Percentiles rank a stretch among this genome's conserved stretches.
Conservation (phyloP, 1,140 invertebrate species). For the Procambarus clarkii region DNA sequence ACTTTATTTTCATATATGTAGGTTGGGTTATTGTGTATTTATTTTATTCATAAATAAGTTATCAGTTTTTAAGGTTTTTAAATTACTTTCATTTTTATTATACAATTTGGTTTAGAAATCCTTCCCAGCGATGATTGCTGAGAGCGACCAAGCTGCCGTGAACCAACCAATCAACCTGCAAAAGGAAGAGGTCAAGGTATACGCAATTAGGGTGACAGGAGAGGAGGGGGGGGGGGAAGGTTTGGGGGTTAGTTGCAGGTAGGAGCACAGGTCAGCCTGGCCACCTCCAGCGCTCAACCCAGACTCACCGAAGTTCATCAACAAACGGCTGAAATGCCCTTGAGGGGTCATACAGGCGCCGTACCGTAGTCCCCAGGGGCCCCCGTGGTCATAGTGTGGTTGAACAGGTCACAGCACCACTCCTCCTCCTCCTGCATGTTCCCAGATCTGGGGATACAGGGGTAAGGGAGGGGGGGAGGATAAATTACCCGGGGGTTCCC, state of each 20-base stretch:
- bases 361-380: neutral
- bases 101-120: too few species aligned
- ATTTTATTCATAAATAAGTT: too few species aligned
- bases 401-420: constrained; percentile 20
- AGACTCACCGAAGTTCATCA: constrained; percentile 31
- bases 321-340: constrained; percentile 25
- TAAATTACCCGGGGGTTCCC: constrained; percentile 44
- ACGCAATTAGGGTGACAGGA: constrained; percentile 23
- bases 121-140: neutral
- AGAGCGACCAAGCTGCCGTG: neutral
- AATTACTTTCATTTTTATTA: too few species aligned
- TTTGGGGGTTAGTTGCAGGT: too few species aligned
- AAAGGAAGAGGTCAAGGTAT: constrained; percentile 20
- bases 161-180: neutral
- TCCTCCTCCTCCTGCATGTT: constrained; percentile 35
- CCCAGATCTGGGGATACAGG: constrained; percentile 41
- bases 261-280: constrained; percentile 24
- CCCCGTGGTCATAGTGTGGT: constrained; percentile 59
- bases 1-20: too few species aligned
- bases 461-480: neutral
- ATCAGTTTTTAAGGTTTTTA: too few species aligned
- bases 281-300: neutral
- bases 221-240: constrained; percentile 30
- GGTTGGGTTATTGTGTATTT: too few species aligned
- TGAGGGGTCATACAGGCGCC: constrained; percentile 18